Evolutionary conservation across 2,113 vertebrate species (phyloP).

Genomic region (Callipepla californica): DNA sequence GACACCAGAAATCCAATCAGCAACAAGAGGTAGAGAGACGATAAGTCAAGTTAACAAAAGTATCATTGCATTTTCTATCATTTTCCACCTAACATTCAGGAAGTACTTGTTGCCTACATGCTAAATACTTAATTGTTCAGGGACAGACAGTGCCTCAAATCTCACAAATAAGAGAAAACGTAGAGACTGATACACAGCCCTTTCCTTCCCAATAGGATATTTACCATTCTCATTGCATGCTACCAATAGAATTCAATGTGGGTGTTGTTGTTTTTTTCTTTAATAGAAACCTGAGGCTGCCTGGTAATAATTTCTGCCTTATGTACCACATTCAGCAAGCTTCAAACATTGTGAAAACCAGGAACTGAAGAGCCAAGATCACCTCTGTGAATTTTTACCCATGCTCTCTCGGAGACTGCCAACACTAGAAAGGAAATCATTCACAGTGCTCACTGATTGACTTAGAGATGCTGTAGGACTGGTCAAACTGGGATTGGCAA

Average conservation of each 20-base stretch:
- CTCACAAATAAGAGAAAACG: background rate
- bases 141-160: background rate
- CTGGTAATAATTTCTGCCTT: background rate
- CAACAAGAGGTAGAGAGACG: background rate
- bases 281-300: background rate
- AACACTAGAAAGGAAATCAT: background rate
- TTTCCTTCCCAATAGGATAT: background rate
- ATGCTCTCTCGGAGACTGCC: background rate
- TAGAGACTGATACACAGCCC: background rate
- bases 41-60: background rate
- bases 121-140: background rate
- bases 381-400: conserved; percentile 12
- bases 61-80: background rate
- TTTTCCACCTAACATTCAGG: background rate
- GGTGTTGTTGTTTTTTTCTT: too few species aligned
- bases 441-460: background rate
- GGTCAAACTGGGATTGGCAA: background rate
- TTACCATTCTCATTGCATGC: background rate
- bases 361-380: background rate
- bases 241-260: background rate
- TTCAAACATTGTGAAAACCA: background rate
- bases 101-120: background rate
- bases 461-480: background rate
- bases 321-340: background rate
- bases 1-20: background rate